Percentiles rank a stretch among this genome's conserved stretches.
Evolutionary conservation across 1,140 invertebrate genomes (phyloP).

Genomic region (Portunus trituberculatus): DNA sequence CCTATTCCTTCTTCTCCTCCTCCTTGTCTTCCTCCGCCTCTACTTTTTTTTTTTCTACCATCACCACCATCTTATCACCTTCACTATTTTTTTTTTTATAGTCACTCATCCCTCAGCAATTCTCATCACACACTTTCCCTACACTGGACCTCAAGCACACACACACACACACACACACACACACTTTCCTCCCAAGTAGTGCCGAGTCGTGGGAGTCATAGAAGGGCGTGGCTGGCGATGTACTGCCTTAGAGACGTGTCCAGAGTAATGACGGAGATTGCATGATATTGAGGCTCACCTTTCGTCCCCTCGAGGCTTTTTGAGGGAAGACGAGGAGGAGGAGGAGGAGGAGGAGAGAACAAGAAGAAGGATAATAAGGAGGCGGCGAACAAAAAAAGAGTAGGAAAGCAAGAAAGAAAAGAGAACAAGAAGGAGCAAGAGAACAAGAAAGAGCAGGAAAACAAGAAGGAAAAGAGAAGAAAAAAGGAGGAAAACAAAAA

Average conservation of each 20-base stretch:
- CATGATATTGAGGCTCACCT: not conserved
- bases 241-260: not conserved
- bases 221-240: not conserved
- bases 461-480: not conserved
- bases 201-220: not conserved
- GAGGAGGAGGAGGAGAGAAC: not conserved
- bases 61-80: too few relatives aligned
- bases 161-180: too few relatives aligned
- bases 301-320: not conserved
- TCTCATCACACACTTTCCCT: too few relatives aligned
- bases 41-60: too few relatives aligned
- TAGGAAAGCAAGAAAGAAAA: not conserved
- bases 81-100: too few relatives aligned
- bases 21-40: too few relatives aligned
- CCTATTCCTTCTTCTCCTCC: too few relatives aligned
- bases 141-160: too few relatives aligned
- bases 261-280: not conserved
- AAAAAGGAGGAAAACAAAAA: not conserved
- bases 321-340: not conserved
- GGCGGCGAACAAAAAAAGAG: not conserved
- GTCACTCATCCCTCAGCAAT: too few relatives aligned
- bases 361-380: not conserved
- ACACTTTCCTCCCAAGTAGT: not conserved
- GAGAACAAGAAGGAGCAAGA: not conserved
- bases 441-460: not conserved